phyloP scores from a whole-genome alignment of 1,140 invertebrate genomes.

The Drosophila melanogaster region DNA sequence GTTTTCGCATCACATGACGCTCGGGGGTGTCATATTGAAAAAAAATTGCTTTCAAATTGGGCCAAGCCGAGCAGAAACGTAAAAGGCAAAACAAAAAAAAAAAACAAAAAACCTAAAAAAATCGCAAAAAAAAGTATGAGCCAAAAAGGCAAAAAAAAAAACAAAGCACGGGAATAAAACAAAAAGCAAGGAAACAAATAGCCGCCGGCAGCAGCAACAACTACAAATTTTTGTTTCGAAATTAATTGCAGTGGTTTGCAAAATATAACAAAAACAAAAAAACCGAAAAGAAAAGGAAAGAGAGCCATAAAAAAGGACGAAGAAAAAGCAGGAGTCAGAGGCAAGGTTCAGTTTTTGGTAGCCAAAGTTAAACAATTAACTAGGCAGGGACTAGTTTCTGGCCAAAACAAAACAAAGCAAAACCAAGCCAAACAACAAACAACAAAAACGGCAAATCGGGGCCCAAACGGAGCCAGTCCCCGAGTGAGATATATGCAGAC shows the following conservation, averaged over 20 bases:
- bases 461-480: neutral
- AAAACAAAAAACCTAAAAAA: slow-evolving; percentile 5
- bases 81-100: slow-evolving; percentile 15
- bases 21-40: slow-evolving; percentile 78
- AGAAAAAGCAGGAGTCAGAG: slow-evolving; percentile 12
- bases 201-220: slow-evolving; percentile 51
- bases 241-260: slow-evolving; percentile 72
- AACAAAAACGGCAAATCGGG: slow-evolving; percentile 1
- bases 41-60: slow-evolving; percentile 79
- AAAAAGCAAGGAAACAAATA: slow-evolving; percentile 62
- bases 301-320: slow-evolving; percentile 21
- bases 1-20: slow-evolving; percentile 74
- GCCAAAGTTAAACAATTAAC: slow-evolving; percentile 62
- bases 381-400: slow-evolving; percentile 37
- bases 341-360: slow-evolving; percentile 42
- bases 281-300: slow-evolving; percentile 6
- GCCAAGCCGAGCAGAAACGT: slow-evolving; percentile 54
- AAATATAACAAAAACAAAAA: slow-evolving; percentile 19
- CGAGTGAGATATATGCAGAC: slow-evolving; percentile 47
- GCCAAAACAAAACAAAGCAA: neutral
- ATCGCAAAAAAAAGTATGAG: slow-evolving; percentile 4
- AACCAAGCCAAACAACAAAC: neutral
- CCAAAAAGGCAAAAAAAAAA: neutral
- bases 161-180: slow-evolving; percentile 16
- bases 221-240: slow-evolving; percentile 64